These are phyloP conservation scores for Ligdia adustata DNA, from an alignment of 2,888 invertebrate genomes.

Conservation along the genomic window DNA sequence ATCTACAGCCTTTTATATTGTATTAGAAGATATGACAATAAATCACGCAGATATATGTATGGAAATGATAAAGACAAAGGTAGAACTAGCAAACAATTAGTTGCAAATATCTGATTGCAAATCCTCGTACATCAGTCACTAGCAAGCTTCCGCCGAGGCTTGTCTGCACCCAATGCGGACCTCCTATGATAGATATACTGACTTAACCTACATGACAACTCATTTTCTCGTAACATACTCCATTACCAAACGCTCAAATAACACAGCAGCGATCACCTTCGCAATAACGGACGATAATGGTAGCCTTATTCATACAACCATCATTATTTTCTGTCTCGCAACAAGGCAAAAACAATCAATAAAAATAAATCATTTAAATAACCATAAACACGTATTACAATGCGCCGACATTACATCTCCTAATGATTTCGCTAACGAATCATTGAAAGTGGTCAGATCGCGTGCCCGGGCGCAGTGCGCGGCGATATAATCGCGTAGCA, in stretches of 20 bases:
- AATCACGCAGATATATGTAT: too few relatives aligned
- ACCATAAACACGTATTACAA: conserved; percentile 83
- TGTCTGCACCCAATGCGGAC: conserved; percentile 46
- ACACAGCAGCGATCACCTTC: conserved; percentile 77
- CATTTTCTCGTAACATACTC: conserved; percentile 78
- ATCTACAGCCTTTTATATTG: too few relatives aligned
- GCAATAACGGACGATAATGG: conserved; percentile 72
- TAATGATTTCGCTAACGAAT: conserved; percentile 84
- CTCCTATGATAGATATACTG: conserved; percentile 66
- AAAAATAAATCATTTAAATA: conserved; percentile 85
- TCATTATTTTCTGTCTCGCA: conserved; percentile 83
- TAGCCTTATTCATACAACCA: conserved; percentile 76
- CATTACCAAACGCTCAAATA: conserved; percentile 78
- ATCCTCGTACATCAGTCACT: conserved; percentile 50
- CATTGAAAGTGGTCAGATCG: conserved; percentile 82
- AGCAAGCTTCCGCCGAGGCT: conserved; percentile 38
- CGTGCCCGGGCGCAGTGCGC: conserved; percentile 69
- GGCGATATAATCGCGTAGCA: conserved; percentile 56
- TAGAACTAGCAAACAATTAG: not conserved
- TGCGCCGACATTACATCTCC: conserved; percentile 82
- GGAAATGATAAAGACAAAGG: too few relatives aligned
- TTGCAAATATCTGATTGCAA: conserved; percentile 15
- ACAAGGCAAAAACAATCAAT: conserved; percentile 84
- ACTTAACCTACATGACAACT: conserved; percentile 75
- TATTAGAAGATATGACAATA: too few relatives aligned